A percentile compares a stretch with the other conserved stretches of the same genome.
Conservation (phyloP, 2,113 vertebrate species). For the Gambusia holbrooki region DNA sequence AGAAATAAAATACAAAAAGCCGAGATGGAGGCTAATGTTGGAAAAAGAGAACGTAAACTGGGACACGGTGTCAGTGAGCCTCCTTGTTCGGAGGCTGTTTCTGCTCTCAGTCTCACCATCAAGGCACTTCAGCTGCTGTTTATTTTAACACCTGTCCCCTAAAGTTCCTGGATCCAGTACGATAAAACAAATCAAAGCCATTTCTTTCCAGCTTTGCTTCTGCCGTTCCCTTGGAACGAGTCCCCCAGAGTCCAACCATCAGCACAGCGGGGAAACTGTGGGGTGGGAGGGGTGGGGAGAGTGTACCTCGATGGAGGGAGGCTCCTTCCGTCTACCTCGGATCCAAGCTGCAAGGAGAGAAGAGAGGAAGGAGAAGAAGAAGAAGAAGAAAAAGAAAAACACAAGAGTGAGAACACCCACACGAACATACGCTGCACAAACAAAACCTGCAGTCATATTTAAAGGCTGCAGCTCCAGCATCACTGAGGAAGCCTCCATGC, state of each 20-base stretch:
- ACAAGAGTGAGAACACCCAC: constrained; percentile 66
- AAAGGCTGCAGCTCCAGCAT: constrained; percentile 53
- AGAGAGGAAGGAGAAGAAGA: constrained; percentile 36
- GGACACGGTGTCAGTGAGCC: constrained; percentile 71
- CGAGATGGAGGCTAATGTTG: constrained; percentile 58
- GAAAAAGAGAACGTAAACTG: constrained; percentile 65
- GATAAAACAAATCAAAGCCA: constrained; percentile 76
- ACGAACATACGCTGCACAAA: constrained; percentile 67
- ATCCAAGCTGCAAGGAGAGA: constrained; percentile 89
- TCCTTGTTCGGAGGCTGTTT: constrained; percentile 61
- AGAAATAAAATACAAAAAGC: constrained; percentile 69
- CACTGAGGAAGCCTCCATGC: constrained; percentile 20
- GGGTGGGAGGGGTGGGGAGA: not conserved
- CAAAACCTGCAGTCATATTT: constrained; percentile 69
- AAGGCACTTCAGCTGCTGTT: constrained; percentile 69
- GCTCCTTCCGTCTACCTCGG: constrained; percentile 89
- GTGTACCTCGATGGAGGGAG: constrained; percentile 90
- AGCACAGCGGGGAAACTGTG: constrained; percentile 61
- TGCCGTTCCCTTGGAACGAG: constrained; percentile 58
- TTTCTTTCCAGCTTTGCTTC: constrained; percentile 56
- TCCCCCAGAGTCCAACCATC: constrained; percentile 70
- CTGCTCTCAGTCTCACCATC: constrained; percentile 66
- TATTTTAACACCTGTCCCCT: constrained; percentile 78
- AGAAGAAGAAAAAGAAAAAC: constrained; percentile 30
- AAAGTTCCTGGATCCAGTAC: constrained; percentile 68